Base-by-base conservation (phyloP, 1,140 invertebrate species). In the Trichoplusia ni region DNA sequence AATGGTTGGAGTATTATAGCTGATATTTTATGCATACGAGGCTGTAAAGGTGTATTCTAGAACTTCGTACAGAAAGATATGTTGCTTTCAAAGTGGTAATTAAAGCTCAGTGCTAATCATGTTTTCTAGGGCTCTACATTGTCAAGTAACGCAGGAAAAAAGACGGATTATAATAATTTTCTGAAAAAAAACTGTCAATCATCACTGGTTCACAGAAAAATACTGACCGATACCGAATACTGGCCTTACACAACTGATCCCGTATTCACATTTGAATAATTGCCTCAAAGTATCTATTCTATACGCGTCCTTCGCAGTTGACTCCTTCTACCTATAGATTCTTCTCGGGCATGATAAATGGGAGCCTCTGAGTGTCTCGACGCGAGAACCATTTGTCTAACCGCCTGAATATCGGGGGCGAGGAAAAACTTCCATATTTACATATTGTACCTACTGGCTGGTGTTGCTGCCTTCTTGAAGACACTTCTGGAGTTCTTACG, bases 331-430 rank as follows among this genome's bases (percentile, higher is more conserved):
- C 58, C 67, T 75, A 80, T 77, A 73, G 73, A 75, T 80, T 77
- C 67, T 56, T 60, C 60, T 51, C 44, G 60, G 71, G 64, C 76
- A 79, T 85, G 82, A 85, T 83, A 78, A 83, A 85, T 81, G 71
- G 64, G 56, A 59, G 13, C 38, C 56, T 71, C 54, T 63, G 69
- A 69, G 65, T 60, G 67, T 69, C 65, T 73, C 77, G 76, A 79
- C 78, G 69, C 66, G 58, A 29, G 42, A 40, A 72, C 73, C 79
- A 83, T 85, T 85, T 85, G 82, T 85, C 82, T 82, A 54, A 42
- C 53, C 58, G 51, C 46, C 23, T 61, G 69, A 65, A 67, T 58
- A 64, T 38, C 47, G 62, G 72, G 71, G 49, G 66, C 29, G 42
- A 67, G 60, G 70, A 75, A 80, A 81, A 84, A 77, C 60, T 71